phyloP scores from a whole-genome alignment of 2,888 invertebrate species.

The Yponomeuta cagnagella region DNA sequence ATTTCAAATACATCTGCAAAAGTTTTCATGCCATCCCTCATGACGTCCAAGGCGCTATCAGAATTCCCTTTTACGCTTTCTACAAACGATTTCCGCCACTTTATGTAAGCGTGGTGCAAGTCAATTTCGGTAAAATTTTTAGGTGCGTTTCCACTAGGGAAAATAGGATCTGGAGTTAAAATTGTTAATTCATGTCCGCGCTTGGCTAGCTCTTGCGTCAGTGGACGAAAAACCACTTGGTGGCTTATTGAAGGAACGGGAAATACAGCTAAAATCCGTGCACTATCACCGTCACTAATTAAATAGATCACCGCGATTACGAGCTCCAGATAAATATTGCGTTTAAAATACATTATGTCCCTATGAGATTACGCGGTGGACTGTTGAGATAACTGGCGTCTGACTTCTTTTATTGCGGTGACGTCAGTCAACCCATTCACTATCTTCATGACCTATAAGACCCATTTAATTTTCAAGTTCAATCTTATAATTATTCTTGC shows the following conservation, averaged over 20 bases:
- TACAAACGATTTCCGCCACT: background rate
- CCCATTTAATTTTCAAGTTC: no score
- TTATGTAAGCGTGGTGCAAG: slow-evolving; percentile 7
- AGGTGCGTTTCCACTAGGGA: slow-evolving; percentile 31
- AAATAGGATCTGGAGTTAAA: slow-evolving; percentile 28
- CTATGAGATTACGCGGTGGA: background rate
- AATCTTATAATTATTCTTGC: no score
- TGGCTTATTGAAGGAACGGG: slow-evolving; percentile 21
- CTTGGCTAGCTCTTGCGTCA: slow-evolving; percentile 14
- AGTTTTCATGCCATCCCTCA: background rate
- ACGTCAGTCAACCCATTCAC: no score
- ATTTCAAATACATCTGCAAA: background rate
- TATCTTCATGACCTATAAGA: no score
- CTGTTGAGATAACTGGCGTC: background rate
- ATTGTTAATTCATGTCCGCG: slow-evolving; percentile 3
- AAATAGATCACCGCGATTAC: background rate
- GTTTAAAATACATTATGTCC: background rate
- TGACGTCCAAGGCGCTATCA: background rate
- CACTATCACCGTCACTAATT: background rate
- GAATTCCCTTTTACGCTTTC: background rate
- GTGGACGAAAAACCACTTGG: slow-evolving; percentile 20
- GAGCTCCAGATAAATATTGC: background rate
- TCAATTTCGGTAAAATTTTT: slow-evolving; percentile 26
- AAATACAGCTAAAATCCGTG: slow-evolving; percentile 21
- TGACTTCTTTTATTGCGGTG: background rate